phyloP scores from a whole-genome alignment of 2,797 vertebrate species.

The Chelon auratus region DNA sequence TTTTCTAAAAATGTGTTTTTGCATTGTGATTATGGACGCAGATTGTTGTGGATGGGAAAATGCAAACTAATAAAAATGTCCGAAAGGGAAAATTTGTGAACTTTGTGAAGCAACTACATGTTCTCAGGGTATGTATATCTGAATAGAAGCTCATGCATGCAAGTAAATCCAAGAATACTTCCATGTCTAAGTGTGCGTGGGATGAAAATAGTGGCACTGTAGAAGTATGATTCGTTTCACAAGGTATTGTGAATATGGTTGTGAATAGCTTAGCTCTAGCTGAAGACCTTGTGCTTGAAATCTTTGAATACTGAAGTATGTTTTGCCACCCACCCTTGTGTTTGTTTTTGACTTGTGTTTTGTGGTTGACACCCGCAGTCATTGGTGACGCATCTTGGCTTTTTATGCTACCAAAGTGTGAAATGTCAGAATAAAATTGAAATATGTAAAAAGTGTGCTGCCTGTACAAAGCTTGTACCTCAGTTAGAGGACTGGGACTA shows the following conservation, averaged over 20 bases:
- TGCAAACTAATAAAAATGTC: not conserved
- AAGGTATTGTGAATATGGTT: not conserved
- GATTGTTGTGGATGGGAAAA: no score
- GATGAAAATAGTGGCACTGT: slow-evolving; percentile 4
- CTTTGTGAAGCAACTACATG: not conserved
- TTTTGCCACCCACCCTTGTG: not conserved
- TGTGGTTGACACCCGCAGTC: not conserved
- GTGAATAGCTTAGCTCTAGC: not conserved
- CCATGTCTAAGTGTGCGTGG: not conserved
- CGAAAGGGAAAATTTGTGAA: not conserved
- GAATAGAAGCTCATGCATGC: not conserved
- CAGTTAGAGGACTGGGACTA: not conserved
- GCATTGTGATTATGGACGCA: no score
- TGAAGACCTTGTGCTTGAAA: slow-evolving; percentile 9
- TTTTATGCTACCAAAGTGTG: slow-evolving; percentile 6
- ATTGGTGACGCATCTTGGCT: not conserved
- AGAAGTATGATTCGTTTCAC: slow-evolving; percentile 14
- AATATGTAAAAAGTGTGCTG: not conserved
- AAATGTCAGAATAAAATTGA: slow-evolving; percentile 4
- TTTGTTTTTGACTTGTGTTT: slow-evolving; percentile 10
- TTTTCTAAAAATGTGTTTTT: no score
- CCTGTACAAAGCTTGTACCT: not conserved
- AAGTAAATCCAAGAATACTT: slow-evolving; percentile 6
- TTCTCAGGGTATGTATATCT: not conserved
- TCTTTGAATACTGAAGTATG: slow-evolving; percentile 1